These are phyloP conservation scores for Seira ritae DNA, from an alignment of 2,888 invertebrate genomes.

Conservation along the genomic window DNA sequence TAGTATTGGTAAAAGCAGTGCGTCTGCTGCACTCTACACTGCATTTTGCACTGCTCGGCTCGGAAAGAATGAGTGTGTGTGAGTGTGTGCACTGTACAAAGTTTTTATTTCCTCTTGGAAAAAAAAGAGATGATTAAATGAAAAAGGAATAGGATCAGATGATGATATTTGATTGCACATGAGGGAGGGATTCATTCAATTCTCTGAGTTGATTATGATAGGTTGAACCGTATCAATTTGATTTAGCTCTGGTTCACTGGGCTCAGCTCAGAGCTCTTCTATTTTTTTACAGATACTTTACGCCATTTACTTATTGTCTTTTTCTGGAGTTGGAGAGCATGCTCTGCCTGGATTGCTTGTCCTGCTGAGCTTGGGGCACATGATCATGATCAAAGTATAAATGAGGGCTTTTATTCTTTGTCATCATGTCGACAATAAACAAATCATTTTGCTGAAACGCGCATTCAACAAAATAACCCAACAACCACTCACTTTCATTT, in stretches of 20 bases:
- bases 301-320: conserved; percentile 25
- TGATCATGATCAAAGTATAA: conserved; percentile 28
- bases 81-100: conserved; percentile 1
- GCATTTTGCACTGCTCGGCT: no score
- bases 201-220: conserved; percentile 71
- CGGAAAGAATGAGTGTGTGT: no score
- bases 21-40: no score
- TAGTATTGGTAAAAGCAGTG: background rate
- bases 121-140: conserved; percentile 65
- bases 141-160: conserved; percentile 64
- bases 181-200: conserved; percentile 66
- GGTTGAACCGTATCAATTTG: conserved; percentile 73
- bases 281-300: conserved; percentile 5
- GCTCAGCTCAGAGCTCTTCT: background rate
- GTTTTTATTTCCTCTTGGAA: conserved; percentile 23
- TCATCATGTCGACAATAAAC: conserved; percentile 42
- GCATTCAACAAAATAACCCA: background rate
- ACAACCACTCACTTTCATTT: background rate
- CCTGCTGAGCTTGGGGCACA: conserved; percentile 1
- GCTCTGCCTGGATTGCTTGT: background rate
- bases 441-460: conserved; percentile 14
- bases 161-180: conserved; percentile 71
- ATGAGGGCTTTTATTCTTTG: background rate
- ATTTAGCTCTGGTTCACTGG: conserved; percentile 68
- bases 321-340: background rate